Conservation (phyloP, 2,797 vertebrate species). For the Mormyrus hasselquistii region DNA sequence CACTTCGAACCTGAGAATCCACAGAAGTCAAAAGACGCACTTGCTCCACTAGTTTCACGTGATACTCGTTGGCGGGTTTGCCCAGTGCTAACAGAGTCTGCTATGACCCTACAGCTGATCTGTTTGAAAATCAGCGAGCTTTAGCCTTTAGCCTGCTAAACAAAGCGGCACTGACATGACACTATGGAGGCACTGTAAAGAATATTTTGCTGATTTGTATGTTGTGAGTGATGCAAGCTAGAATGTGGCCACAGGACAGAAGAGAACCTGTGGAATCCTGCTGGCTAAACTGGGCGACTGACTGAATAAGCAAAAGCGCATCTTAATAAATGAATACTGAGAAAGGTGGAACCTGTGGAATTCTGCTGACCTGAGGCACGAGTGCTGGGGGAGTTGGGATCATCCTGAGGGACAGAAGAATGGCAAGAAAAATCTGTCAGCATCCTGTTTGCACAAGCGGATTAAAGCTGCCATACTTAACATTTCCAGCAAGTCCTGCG, state of each 20-base stretch:
- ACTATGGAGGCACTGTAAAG: not conserved
- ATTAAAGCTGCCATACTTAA: not conserved
- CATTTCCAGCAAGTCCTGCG: not conserved
- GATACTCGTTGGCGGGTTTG: not conserved
- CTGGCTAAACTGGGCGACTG: not conserved
- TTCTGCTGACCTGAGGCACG: slow-evolving; percentile 75
- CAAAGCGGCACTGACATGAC: not conserved
- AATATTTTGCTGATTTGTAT: not conserved
- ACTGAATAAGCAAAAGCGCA: not conserved
- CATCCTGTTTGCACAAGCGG: not conserved
- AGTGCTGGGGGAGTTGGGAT: slow-evolving; percentile 66
- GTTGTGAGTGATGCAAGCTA: not conserved
- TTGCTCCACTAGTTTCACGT: not conserved
- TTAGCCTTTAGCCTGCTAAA: not conserved
- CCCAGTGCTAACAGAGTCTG: too few relatives aligned
- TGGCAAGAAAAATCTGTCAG: not conserved
- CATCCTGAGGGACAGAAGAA: slow-evolving; percentile 65
- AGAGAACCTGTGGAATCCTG: not conserved
- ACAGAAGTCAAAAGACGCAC: not conserved
- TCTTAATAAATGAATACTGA: not conserved
- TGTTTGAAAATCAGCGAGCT: not conserved
- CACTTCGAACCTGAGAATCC: not conserved
- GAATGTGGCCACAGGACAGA: not conserved
- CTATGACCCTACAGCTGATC: not conserved
- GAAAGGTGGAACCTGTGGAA: slow-evolving; percentile 65